Conservation (phyloP, 2,797 vertebrate genomes). For the Pangasius krempfi region DNA sequence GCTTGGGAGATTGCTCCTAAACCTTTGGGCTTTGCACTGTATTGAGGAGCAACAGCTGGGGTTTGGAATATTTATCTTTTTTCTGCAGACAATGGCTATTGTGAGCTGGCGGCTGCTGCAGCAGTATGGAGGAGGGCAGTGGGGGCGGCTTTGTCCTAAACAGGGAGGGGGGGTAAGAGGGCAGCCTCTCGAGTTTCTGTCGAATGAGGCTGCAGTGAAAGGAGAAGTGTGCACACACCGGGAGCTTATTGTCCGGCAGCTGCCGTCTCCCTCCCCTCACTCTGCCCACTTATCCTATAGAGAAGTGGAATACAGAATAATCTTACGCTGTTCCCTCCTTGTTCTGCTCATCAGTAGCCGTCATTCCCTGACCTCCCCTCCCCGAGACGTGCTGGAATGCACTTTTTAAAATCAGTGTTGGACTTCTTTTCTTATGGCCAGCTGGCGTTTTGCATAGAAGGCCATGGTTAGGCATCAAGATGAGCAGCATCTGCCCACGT, state of each 20-base stretch:
- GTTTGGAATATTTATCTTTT: slow-evolving; percentile 45
- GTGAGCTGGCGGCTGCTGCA: slow-evolving; percentile 56
- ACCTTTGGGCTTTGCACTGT: slow-evolving; percentile 20
- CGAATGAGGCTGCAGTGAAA: slow-evolving; percentile 65
- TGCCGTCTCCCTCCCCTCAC: slow-evolving; percentile 56
- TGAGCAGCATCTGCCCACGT: slow-evolving; percentile 57
- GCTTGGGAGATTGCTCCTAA: slow-evolving; percentile 16
- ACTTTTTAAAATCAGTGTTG: slow-evolving; percentile 59
- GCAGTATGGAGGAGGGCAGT: slow-evolving; percentile 55
- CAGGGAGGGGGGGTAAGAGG: slow-evolving; percentile 57
- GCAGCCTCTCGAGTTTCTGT: slow-evolving; percentile 68
- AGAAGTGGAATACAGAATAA: slow-evolving; percentile 62
- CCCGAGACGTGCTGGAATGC: slow-evolving; percentile 70
- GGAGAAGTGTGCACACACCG: slow-evolving; percentile 68
- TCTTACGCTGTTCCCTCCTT: slow-evolving; percentile 49
- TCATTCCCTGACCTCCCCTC: slow-evolving; percentile 8
- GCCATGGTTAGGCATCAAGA: slow-evolving; percentile 57
- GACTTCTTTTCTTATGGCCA: slow-evolving; percentile 70
- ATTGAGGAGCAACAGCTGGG: slow-evolving; percentile 70
- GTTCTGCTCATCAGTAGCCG: background rate
- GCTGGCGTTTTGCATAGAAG: slow-evolving; percentile 61
- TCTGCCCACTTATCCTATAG: slow-evolving; percentile 52
- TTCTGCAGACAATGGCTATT: slow-evolving; percentile 62
- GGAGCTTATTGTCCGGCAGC: slow-evolving; percentile 72
- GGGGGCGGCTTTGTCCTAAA: slow-evolving; percentile 67